Conservation (phyloP, 1,140 invertebrate species). For the Leptonema lineaticorne region DNA sequence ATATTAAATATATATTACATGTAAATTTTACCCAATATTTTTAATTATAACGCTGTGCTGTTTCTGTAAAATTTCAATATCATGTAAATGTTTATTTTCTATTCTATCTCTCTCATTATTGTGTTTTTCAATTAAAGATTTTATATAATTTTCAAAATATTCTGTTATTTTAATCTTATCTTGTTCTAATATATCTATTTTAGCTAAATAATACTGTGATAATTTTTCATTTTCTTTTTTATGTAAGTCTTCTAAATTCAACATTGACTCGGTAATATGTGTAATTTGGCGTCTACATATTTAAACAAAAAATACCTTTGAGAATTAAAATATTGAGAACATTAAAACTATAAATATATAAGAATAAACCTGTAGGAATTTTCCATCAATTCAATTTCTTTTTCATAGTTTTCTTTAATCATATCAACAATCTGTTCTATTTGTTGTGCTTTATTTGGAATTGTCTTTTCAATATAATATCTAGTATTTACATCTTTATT, state of each 20-base stretch:
- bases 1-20: background rate
- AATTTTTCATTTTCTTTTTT: constrained; percentile 54
- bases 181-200: constrained; percentile 51
- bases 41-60: constrained; percentile 52
- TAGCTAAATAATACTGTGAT: constrained; percentile 49
- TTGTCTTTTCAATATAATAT: background rate
- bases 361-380: constrained; percentile 51
- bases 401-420: constrained; percentile 54
- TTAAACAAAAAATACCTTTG: constrained; percentile 9
- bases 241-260: constrained; percentile 51
- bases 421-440: constrained; percentile 51
- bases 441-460: constrained; percentile 36
- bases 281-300: constrained; percentile 51
- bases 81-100: constrained; percentile 50
- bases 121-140: constrained; percentile 46
- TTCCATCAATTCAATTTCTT: constrained; percentile 55
- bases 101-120: constrained; percentile 49
- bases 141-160: constrained; percentile 48
- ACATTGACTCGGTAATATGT: constrained; percentile 50
- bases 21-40: constrained; percentile 48
- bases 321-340: background rate
- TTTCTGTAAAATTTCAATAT: constrained; percentile 51
- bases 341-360: constrained; percentile 3
- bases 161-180: constrained; percentile 49
- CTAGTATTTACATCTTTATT: too few species aligned